These are phyloP conservation scores for Halichoerus grypus DNA, from an alignment of 2,113 vertebrate species.

Conservation along the genomic window DNA sequence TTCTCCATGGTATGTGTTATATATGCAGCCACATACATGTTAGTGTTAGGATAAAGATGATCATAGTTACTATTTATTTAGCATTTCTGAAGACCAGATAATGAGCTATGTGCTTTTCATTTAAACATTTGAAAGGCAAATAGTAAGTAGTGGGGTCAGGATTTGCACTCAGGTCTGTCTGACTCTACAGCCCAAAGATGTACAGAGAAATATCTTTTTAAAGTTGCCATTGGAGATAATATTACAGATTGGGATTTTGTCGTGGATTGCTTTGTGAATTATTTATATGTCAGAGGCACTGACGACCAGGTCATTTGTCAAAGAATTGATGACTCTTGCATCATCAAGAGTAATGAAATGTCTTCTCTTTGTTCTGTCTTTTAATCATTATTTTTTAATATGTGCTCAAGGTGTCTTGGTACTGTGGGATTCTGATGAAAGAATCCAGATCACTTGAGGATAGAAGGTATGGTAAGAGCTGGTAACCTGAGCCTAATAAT, in stretches of 20 bases:
- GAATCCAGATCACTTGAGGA: background rate
- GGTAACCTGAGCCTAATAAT: background rate
- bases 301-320: background rate
- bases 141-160: background rate
- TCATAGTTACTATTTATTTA: background rate
- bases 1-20: background rate
- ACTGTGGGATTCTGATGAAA: background rate
- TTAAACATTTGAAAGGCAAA: background rate
- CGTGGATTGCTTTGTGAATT: background rate
- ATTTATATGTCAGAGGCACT: constrained; percentile 37
- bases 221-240: constrained; percentile 30
- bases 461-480: background rate
- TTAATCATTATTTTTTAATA: constrained; percentile 60
- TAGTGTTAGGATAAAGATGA: background rate
- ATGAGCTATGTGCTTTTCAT: background rate
- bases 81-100: background rate
- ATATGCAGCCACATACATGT: background rate
- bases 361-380: constrained; percentile 41
- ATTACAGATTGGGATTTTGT: background rate
- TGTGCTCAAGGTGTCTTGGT: background rate
- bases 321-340: constrained; percentile 1
- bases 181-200: background rate
- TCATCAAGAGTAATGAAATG: background rate
- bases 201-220: background rate
- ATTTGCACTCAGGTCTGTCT: background rate